Evolutionary conservation across 2,113 vertebrate species (phyloP).

Genomic region (Archocentrus centrarchus): DNA sequence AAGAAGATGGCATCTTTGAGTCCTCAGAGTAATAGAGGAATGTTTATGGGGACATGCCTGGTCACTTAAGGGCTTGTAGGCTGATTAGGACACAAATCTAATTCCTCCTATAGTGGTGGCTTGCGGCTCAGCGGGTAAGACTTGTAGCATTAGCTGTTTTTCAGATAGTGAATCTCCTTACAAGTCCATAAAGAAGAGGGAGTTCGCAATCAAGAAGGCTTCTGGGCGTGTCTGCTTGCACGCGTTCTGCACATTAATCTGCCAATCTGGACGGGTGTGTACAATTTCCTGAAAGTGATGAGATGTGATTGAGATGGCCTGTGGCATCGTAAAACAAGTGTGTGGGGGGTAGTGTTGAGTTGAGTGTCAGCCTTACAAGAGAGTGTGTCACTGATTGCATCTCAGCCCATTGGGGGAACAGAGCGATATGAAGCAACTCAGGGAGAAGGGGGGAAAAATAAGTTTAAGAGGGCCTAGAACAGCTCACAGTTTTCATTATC

Average conservation of each 20-base stretch:
- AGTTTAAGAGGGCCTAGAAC: constrained; percentile 63
- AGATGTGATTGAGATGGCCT: constrained; percentile 58
- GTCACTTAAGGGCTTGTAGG: constrained; percentile 66
- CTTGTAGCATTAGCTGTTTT: constrained; percentile 56
- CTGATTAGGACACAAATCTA: constrained; percentile 71
- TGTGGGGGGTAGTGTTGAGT: constrained; percentile 34
- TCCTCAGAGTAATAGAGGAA: constrained; percentile 33
- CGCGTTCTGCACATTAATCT: constrained; percentile 67
- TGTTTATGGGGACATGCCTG: constrained; percentile 50
- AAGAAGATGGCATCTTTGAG: constrained; percentile 42
- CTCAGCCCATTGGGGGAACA: constrained; percentile 61
- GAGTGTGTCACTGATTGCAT: constrained; percentile 73
- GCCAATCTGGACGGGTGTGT: constrained; percentile 58
- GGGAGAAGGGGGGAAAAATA: constrained; percentile 41
- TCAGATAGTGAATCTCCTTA: constrained; percentile 54
- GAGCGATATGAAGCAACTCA: constrained; percentile 60
- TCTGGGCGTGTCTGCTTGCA: constrained; percentile 51
- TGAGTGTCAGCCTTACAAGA: constrained; percentile 62
- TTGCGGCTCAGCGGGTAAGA: constrained; percentile 40
- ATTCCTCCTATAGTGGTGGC: constrained; percentile 62
- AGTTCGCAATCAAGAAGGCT: constrained; percentile 64
- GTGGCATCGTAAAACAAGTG: constrained; percentile 55
- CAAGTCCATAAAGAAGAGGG: constrained; percentile 59
- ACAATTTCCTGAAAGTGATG: constrained; percentile 62
- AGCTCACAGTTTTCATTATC: constrained; percentile 70